phyloP scores from a whole-genome alignment of 2,888 invertebrate species.

The Chirona hameri region DNA sequence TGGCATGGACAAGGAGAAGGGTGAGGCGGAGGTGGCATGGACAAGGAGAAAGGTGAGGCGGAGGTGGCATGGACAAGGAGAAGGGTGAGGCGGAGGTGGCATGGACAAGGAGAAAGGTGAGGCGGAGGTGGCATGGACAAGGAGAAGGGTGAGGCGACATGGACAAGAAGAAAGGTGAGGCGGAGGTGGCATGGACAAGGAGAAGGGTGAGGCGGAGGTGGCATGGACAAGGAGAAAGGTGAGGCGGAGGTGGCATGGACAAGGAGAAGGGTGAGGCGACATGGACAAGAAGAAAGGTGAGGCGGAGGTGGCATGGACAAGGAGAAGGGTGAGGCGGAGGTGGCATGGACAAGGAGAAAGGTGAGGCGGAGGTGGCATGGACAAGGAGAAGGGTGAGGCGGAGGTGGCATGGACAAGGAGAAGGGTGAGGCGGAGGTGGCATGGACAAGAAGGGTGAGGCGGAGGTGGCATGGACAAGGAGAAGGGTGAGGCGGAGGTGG shows the following conservation, averaged over 20 bases:
- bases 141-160: slow-evolving; percentile 83
- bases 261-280: slow-evolving; percentile 81
- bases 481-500: slow-evolving; percentile 81
- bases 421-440: slow-evolving; percentile 80
- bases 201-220: slow-evolving; percentile 78
- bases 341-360: slow-evolving; percentile 88
- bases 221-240: slow-evolving; percentile 87
- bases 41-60: slow-evolving; percentile 75
- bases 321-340: slow-evolving; percentile 77
- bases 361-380: slow-evolving; percentile 84
- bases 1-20: slow-evolving; percentile 88
- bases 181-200: slow-evolving; percentile 93
- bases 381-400: slow-evolving; percentile 75
- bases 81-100: slow-evolving; percentile 80
- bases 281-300: slow-evolving; percentile 83
- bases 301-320: slow-evolving; percentile 93
- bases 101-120: slow-evolving; percentile 83
- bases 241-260: slow-evolving; percentile 87
- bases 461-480: slow-evolving; percentile 93
- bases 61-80: slow-evolving; percentile 91
- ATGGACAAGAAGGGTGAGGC: slow-evolving; percentile 78
- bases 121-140: slow-evolving; percentile 93
- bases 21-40: slow-evolving; percentile 84
- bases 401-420: slow-evolving; percentile 91
- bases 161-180: slow-evolving; percentile 78